Evolutionary conservation across 2,888 invertebrate genomes (phyloP).

Genomic region (Chalcis sispes): DNA sequence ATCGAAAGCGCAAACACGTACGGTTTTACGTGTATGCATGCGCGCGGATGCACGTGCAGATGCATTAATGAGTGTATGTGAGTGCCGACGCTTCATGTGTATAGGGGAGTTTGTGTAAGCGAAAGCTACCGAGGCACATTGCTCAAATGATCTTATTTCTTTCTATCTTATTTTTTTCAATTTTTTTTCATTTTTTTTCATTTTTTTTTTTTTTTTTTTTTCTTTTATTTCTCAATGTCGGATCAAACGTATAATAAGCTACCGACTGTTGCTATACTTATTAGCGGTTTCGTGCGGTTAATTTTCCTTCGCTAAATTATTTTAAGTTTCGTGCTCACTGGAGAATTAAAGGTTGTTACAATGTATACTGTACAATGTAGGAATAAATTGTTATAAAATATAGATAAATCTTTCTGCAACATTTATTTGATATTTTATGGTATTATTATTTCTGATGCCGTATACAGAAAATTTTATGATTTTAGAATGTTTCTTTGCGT

Average conservation of each 20-base stretch:
- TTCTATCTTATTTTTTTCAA: neutral
- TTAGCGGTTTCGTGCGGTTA: neutral
- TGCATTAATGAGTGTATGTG: conserved; percentile 53
- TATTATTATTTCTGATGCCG: no score
- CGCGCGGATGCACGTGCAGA: conserved; percentile 42
- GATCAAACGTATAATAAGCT: no score
- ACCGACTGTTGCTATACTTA: conserved; percentile 13
- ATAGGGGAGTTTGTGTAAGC: neutral
- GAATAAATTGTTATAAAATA: no score
- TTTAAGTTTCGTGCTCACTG: no score
- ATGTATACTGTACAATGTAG: no score
- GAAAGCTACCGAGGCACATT: neutral
- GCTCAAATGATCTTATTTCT: neutral
- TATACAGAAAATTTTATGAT: no score
- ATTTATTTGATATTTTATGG: no score
- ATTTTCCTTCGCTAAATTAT: no score
- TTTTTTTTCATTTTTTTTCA: neutral
- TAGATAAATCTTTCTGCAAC: no score
- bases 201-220: neutral
- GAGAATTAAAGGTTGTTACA: no score
- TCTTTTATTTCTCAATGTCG: neutral
- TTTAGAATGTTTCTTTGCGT: no score
- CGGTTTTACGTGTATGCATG: neutral
- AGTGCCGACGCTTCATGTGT: neutral
- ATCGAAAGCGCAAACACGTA: neutral